Percentiles rank a stretch among this genome's conserved stretches.
These are phyloP conservation scores for Carpatolechia fugitivella DNA, from an alignment of 2,888 invertebrate species.

Conservation along the genomic window DNA sequence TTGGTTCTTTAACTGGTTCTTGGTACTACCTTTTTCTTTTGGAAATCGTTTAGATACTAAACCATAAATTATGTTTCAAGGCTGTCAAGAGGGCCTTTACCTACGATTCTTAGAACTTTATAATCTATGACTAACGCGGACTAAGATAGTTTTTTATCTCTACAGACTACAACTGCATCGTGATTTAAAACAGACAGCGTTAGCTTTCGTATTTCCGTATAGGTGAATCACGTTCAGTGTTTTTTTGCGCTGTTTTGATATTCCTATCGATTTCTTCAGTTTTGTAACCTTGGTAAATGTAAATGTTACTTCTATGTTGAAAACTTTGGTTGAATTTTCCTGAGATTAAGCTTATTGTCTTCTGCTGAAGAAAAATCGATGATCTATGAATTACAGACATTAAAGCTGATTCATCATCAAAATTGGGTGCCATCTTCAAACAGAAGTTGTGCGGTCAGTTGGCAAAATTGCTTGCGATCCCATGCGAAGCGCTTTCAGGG, in stretches of 20 bases:
- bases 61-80: constrained; percentile 11
- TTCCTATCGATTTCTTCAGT: not conserved
- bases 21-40: not conserved
- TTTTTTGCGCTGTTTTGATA: constrained; percentile 24
- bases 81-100: constrained; percentile 10
- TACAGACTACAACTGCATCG: constrained; percentile 41
- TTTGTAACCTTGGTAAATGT: not conserved
- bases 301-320: not conserved
- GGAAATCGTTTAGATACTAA: not conserved
- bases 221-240: constrained; percentile 33
- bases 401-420: too few relatives aligned
- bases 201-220: constrained; percentile 29
- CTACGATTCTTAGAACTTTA: constrained; percentile 9
- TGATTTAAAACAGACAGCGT: constrained; percentile 36
- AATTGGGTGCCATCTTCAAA: too few relatives aligned
- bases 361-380: too few relatives aligned
- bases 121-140: constrained; percentile 26
- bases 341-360: too few relatives aligned
- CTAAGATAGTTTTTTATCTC: constrained; percentile 23
- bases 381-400: too few relatives aligned
- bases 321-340: too few relatives aligned
- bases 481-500: too few relatives aligned
- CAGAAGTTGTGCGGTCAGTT: too few relatives aligned
- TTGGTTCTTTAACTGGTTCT: not conserved
- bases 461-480: too few relatives aligned